phyloP scores from a whole-genome alignment of 2,888 invertebrate species.

The Patella ulyssiponensis region DNA sequence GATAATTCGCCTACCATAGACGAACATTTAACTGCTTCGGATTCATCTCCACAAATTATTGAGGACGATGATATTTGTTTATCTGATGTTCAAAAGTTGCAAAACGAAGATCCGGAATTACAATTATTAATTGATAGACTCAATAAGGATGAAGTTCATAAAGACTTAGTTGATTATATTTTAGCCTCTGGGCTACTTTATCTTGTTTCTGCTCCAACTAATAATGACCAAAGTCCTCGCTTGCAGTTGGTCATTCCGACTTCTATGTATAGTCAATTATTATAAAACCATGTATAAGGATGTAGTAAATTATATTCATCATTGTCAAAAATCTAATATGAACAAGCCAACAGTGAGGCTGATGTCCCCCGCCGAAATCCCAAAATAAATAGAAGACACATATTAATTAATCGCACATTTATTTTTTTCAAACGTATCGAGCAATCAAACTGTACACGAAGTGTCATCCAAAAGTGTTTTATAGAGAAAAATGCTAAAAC shows the following conservation, averaged over 20 bases:
- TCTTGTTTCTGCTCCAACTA: neutral
- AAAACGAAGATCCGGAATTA: neutral
- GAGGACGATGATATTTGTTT: neutral
- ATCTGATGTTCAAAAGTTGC: neutral
- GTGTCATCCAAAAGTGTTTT: too few species aligned
- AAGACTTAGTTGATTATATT: neutral
- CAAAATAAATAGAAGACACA: too few species aligned
- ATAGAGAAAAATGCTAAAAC: too few species aligned
- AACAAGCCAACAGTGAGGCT: too few species aligned
- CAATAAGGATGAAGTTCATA: neutral
- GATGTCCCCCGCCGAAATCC: too few species aligned
- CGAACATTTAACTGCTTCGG: too few species aligned
- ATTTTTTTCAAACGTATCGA: too few species aligned
- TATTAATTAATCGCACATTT: too few species aligned
- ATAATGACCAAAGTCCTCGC: neutral
- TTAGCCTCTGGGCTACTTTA: neutral
- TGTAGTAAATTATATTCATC: neutral
- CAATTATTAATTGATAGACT: neutral
- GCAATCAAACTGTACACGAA: too few species aligned
- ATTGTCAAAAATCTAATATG: slow-evolving; percentile 11
- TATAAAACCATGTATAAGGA: slow-evolving; percentile 15
- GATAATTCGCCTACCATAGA: too few species aligned
- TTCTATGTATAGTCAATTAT: neutral
- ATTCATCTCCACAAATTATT: too few species aligned
- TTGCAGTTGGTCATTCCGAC: neutral